These are phyloP conservation scores for Drosophila bunnanda DNA, from an alignment of 2,888 invertebrate species.

Conservation along the genomic window DNA sequence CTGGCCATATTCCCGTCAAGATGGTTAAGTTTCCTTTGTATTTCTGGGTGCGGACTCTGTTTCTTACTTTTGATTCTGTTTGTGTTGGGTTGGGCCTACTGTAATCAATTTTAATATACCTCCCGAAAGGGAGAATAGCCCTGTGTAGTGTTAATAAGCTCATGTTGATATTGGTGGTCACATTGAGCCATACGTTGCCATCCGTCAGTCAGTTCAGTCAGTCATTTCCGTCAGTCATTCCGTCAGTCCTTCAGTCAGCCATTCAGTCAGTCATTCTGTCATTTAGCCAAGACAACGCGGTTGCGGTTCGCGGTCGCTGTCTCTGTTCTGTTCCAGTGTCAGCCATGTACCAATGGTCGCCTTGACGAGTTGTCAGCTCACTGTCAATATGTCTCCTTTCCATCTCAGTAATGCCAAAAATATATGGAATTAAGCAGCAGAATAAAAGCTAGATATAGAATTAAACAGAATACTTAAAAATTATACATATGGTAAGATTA, in stretches of 20 bases:
- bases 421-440: background rate
- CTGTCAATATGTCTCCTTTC: conserved; percentile 65
- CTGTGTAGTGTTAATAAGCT: conserved; percentile 65
- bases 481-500: background rate
- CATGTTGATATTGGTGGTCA: conserved; percentile 77
- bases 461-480: background rate
- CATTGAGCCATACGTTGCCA: conserved; percentile 80
- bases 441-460: background rate
- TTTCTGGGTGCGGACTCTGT: conserved; percentile 23
- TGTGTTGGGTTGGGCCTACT: conserved; percentile 21
- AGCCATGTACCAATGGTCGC: conserved; percentile 41
- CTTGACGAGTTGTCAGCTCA: conserved; percentile 76
- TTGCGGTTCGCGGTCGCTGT: conserved; percentile 28
- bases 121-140: conserved; percentile 8
- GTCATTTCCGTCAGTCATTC: conserved; percentile 34
- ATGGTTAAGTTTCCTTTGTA: background rate
- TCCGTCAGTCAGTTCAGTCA: conserved; percentile 47
- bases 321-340: conserved; percentile 1
- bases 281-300: conserved; percentile 63
- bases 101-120: conserved; percentile 75
- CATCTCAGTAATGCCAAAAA: background rate
- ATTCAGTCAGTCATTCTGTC: conserved; percentile 39
- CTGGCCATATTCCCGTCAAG: conserved; percentile 18
- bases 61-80: conserved; percentile 16
- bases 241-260: conserved; percentile 44